Base-by-base conservation (phyloP, 2,797 vertebrate species). In the Brachyalestes nurse region DNA sequence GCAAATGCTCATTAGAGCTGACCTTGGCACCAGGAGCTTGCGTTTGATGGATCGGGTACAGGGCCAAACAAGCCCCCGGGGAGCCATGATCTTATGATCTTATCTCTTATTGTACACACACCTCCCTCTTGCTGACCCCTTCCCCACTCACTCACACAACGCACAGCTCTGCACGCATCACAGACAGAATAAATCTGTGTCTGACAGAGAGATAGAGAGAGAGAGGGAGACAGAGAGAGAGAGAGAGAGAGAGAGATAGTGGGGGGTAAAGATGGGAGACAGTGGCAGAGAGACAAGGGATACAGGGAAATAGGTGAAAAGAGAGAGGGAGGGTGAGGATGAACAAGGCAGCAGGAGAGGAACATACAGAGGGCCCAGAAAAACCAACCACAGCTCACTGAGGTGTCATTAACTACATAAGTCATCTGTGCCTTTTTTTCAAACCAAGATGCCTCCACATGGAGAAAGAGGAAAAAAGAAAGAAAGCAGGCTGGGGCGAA, bases 181-280 rank as follows among this genome's bases (percentile, higher is more conserved):
- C 92, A 95, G 93, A 90, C 86, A 92, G 96, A 95, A 99, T 99
- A 97, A 97, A 98, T 99, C 97, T 97, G 92, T 95, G 95, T 96
- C 96, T 94, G 94, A 94, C 92, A 91, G 90, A 87, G 53, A 71
- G 45, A 53, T 53, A 21, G 61, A 21, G 51, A 6, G 16, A 10
- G 76, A 77, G 80, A 51, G 72, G 10, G 53, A 62, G 62, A 67
- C 81, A 53, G 64, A 34, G 51, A 73, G 19, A 47, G 75, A 38
- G 62, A 16, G 69, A 6, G 14, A 23, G 53, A 3, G 16, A 17
- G 78, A 73, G 75, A 34, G 28, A 28, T 64, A 42, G 57, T 47
- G 0, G 14, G 13, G 53, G 4, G 19, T 40, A 38, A 8, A 14
- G 14, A 8, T 71, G 42, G 8, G 19, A n/a, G 78, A 71, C 77